Conservation (phyloP, 2,113 vertebrate species). For the Scomber colias region DNA sequence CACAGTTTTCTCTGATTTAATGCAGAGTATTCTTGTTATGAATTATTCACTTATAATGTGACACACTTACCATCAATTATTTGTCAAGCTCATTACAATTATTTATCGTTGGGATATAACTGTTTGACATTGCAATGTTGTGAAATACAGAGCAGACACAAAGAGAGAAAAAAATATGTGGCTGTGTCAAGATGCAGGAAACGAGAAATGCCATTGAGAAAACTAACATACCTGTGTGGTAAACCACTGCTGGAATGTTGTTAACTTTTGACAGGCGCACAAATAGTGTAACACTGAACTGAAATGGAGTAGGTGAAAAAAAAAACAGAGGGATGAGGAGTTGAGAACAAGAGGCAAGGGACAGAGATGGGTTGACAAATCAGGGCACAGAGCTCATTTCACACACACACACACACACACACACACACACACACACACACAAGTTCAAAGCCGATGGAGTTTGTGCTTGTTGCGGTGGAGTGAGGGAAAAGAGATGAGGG, state of each 20-base stretch:
- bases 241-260: slow-evolving; percentile 21
- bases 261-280: slow-evolving; percentile 31
- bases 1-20: slow-evolving; percentile 42
- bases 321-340: not conserved
- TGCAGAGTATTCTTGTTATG: slow-evolving; percentile 16
- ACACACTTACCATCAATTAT: slow-evolving; percentile 26
- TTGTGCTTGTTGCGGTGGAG: slow-evolving; percentile 69
- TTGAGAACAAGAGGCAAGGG: slow-evolving; percentile 46
- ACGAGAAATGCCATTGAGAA: not conserved
- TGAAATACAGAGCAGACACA: slow-evolving; percentile 1
- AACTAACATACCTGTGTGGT: not conserved
- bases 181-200: slow-evolving; percentile 9
- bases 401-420: slow-evolving; percentile 77
- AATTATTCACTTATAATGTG: slow-evolving; percentile 36
- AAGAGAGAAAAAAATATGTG: not conserved
- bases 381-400: slow-evolving; percentile 79
- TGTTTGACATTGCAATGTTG: not conserved
- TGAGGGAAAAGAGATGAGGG: slow-evolving; percentile 45
- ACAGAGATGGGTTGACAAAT: slow-evolving; percentile 63
- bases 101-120: slow-evolving; percentile 15
- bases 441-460: slow-evolving; percentile 80
- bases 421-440: slow-evolving; percentile 77
- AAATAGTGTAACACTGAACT: slow-evolving; percentile 32
- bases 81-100: slow-evolving; percentile 14
- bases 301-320: slow-evolving; percentile 38